A percentile compares a stretch with the other conserved stretches of the same genome.
phyloP scores from a whole-genome alignment of 2,797 vertebrate species.

The Diceros bicornis region DNA sequence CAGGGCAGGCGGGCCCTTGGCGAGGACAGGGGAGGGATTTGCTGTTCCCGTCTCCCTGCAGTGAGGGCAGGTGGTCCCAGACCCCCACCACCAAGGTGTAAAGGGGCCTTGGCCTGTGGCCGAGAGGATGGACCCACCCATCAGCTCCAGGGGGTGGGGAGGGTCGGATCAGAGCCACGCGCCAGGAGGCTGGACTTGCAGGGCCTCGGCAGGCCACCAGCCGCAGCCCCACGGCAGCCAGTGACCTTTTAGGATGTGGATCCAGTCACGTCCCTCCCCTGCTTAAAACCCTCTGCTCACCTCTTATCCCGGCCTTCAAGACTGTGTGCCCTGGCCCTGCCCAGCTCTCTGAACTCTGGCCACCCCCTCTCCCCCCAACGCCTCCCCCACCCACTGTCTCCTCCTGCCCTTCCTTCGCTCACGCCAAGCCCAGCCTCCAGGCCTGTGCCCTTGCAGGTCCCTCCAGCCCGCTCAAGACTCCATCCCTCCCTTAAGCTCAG shows the following conservation, averaged over 20 bases:
- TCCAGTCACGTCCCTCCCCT: background rate
- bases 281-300: background rate
- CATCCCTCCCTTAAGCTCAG: background rate
- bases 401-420: background rate
- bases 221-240: accelerated
- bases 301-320: accelerated
- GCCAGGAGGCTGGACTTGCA: background rate
- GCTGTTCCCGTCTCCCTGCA: constrained; percentile 38
- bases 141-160: accelerated
- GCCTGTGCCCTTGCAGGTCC: accelerated
- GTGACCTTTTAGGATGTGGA: background rate
- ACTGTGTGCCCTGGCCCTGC: accelerated
- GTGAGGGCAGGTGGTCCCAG: background rate
- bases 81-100: background rate
- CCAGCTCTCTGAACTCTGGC: background rate
- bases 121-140: background rate
- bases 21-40: constrained; percentile 54
- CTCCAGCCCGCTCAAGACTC: background rate
- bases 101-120: background rate
- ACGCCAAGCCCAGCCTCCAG: background rate
- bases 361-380: too few relatives aligned
- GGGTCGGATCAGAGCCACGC: background rate
- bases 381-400: accelerated
- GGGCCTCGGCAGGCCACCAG: background rate
- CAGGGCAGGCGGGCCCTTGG: background rate